Base-by-base conservation (phyloP, 2,113 vertebrate species). In the Brachyhypopomus gauderio region DNA sequence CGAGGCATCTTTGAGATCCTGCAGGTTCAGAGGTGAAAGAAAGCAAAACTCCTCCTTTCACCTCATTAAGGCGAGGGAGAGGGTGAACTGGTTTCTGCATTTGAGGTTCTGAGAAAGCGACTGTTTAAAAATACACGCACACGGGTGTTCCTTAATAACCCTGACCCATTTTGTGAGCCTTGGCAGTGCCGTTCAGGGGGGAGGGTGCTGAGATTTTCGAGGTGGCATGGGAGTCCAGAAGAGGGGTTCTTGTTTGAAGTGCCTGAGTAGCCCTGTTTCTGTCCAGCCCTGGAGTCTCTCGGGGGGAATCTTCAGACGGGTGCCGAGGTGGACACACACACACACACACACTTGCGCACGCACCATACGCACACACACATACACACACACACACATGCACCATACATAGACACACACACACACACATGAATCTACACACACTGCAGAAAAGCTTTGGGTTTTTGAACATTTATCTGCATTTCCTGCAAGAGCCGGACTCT, bases 61-160 rank as follows among this genome's bases (percentile, higher is more conserved):
- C 23, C 25, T 77, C 60, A 27, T 56, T 48, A 69, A 17, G 7
- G 5, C 14, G 2, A 83, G 72, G 87, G 88, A 87, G 86, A 86
- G 82, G 83, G 70, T 75, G 69, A 56, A 85, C 83, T 79, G 83
- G 86, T 92, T 93, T 93, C 88, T 91, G 89, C 88, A 89, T 92
- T 91, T 92, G 75, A 84, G 85, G 77, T 83, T 56, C 87, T 88
- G 87, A 87, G 66, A 85, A 86, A 89, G 87, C 87, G 85, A 87
- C 86, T 89, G 89, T 91, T 91, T 92, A 92, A 91, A 92, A 93
- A 93, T 93, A 93, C 88, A 89, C 77, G 86, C 84, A 86, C 81
- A 86, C 90, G 87, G 89, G 86, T 90, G 89, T 91, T 91, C 88
- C 87, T 88, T 87, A 88, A 92, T 88, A 90, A 92, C 91, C 91